Evolutionary conservation across 1,140 invertebrate species (phyloP).

Genomic region (Hylaeus volcanicus): DNA sequence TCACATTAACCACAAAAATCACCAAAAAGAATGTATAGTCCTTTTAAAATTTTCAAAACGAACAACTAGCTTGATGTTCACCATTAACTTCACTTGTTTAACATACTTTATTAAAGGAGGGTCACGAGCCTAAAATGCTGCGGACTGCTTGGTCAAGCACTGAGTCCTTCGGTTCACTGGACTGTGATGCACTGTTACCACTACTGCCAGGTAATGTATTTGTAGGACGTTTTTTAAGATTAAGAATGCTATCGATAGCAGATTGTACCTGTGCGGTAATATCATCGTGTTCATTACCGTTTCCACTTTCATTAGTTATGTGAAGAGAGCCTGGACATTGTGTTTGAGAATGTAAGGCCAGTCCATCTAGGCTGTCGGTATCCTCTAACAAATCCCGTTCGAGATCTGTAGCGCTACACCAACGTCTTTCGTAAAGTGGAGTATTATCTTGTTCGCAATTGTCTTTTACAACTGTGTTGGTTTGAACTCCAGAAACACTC

Average conservation of each 20-base stretch:
- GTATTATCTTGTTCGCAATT: constrained; percentile 59
- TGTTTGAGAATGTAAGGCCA: constrained; percentile 73
- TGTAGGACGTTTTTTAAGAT: constrained; percentile 83
- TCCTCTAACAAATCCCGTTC: constrained; percentile 77
- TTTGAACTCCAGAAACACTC: constrained; percentile 56
- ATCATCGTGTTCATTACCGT: constrained; percentile 81
- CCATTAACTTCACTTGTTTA: constrained; percentile 70
- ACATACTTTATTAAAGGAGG: constrained; percentile 79
- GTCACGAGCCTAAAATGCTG: constrained; percentile 82
- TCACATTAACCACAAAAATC: constrained; percentile 45
- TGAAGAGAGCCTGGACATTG: constrained; percentile 64
- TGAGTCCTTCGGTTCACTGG: constrained; percentile 74
- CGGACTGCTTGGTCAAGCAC: constrained; percentile 82
- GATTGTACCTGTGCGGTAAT: constrained; percentile 89
- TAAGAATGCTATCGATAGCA: constrained; percentile 89
- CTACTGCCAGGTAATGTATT: constrained; percentile 55
- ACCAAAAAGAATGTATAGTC: constrained; percentile 48
- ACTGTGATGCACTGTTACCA: constrained; percentile 52
- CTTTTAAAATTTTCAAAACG: constrained; percentile 43
- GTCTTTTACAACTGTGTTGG: constrained; percentile 52
- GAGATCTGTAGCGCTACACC: constrained; percentile 73
- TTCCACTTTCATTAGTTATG: constrained; percentile 62
- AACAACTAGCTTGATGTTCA: constrained; percentile 55
- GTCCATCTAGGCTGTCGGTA: constrained; percentile 74
- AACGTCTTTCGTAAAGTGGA: constrained; percentile 61